Conservation (phyloP, 2,113 vertebrate species). For the Osmerus eperlanus region DNA sequence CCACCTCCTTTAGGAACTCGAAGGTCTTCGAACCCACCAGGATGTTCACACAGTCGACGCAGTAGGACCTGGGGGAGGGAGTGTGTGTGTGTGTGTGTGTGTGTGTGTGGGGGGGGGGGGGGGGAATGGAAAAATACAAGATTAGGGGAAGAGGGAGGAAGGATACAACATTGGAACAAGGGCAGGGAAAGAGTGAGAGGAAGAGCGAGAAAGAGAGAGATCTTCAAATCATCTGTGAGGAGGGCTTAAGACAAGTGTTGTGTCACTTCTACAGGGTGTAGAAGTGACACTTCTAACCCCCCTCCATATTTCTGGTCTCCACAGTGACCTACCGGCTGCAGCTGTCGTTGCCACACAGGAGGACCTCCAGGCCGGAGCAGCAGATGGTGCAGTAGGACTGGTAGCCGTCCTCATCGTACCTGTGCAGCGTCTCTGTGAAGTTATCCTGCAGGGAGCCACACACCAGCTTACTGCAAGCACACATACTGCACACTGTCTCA, state of each 20-base stretch:
- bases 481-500: neutral
- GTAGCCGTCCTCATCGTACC: conserved; percentile 90
- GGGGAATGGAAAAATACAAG: neutral
- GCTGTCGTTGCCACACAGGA: conserved; percentile 84
- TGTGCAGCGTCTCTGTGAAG: conserved; percentile 86
- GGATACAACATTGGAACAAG: too few relatives aligned
- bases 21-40: conserved; percentile 80
- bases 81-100: too few relatives aligned
- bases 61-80: conserved; percentile 78
- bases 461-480: neutral
- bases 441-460: conserved; percentile 72
- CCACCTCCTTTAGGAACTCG: conserved; percentile 67
- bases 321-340: conserved; percentile 82
- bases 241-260: too few relatives aligned
- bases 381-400: conserved; percentile 94
- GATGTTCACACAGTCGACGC: conserved; percentile 85
- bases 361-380: conserved; percentile 86
- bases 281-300: too few relatives aligned
- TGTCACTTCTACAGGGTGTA: too few relatives aligned
- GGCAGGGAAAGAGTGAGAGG: neutral
- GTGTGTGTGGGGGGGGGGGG: neutral
- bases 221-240: neutral
- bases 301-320: too few relatives aligned
- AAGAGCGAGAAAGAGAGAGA: neutral
- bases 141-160: neutral